Percentiles rank a stretch among this genome's conserved stretches.
phyloP scores from a whole-genome alignment of 2,888 invertebrate species.

The Polyommatus icarus region DNA sequence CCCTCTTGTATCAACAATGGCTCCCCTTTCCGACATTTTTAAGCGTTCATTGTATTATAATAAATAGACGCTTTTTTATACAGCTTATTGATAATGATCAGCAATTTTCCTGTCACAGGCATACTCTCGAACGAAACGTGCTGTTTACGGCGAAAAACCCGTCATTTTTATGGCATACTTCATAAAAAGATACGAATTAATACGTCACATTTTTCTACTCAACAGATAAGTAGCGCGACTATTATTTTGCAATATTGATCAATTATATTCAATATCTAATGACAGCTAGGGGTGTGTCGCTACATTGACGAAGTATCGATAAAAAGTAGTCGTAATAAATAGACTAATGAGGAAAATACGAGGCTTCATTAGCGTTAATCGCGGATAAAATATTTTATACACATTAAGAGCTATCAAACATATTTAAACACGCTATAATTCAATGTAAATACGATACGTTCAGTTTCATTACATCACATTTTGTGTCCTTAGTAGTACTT shows the following conservation, averaged over 20 bases:
- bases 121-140: slow-evolving; percentile 4
- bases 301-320: not conserved
- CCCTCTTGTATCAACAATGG: slow-evolving; percentile 38
- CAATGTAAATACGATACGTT: slow-evolving; percentile 8
- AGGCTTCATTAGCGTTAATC: not conserved
- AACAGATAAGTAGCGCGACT: not conserved
- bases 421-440: slow-evolving; percentile 14
- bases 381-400: slow-evolving; percentile 13
- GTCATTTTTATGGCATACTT: slow-evolving; percentile 8
- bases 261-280: slow-evolving; percentile 10
- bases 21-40: slow-evolving; percentile 36
- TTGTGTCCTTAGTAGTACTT: slow-evolving; percentile 18
- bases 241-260: slow-evolving; percentile 8
- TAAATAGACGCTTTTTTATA: slow-evolving; percentile 37
- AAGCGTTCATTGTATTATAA: slow-evolving; percentile 38
- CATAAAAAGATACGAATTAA: slow-evolving; percentile 18
- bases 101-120: slow-evolving; percentile 18
- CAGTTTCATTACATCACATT: slow-evolving; percentile 4
- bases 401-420: slow-evolving; percentile 7
- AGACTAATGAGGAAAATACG: slow-evolving; percentile 19
- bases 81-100: slow-evolving; percentile 20
- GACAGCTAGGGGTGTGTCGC: not conserved
- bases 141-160: not conserved
- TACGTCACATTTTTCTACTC: not conserved
- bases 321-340: not conserved